Evolutionary conservation across 1,140 invertebrate genomes (phyloP).

Genomic region (Ceratina calcarata): DNA sequence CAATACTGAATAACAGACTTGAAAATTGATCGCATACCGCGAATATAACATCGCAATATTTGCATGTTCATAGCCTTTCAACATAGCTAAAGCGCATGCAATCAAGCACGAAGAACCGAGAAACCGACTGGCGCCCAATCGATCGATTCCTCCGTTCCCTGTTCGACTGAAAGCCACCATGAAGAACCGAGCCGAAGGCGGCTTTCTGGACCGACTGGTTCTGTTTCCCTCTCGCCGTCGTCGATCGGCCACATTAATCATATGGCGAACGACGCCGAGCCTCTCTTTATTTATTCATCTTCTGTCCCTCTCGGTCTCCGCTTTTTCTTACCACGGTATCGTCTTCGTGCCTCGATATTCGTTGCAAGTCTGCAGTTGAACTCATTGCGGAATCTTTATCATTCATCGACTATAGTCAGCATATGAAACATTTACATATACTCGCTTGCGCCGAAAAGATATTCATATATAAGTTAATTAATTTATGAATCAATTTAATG

Average conservation of each 20-base stretch:
- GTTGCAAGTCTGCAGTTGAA: conserved; percentile 49
- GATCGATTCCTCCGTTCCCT: conserved; percentile 59
- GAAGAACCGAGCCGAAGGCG: conserved; percentile 61
- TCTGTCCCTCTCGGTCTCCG: conserved; percentile 16
- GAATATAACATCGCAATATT: conserved; percentile 33
- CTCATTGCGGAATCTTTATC: conserved; percentile 47
- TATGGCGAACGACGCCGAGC: conserved; percentile 65
- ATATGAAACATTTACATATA: no score
- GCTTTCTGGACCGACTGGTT: conserved; percentile 67
- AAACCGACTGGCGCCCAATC: conserved; percentile 62
- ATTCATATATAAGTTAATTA: not conserved
- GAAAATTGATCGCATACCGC: not conserved
- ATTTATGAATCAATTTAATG: not conserved
- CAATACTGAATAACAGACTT: not conserved
- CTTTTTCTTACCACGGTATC: conserved; percentile 46
- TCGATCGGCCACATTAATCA: conserved; percentile 72
- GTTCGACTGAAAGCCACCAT: conserved; percentile 53
- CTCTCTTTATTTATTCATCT: conserved; percentile 61
- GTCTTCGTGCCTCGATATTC: conserved; percentile 58
- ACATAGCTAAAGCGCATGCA: conserved; percentile 19
- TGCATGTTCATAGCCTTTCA: conserved; percentile 46
- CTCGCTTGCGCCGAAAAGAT: not conserved
- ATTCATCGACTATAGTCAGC: conserved; percentile 17
- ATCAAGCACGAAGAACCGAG: conserved; percentile 32
- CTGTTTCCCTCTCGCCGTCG: conserved; percentile 58